Base-by-base conservation (phyloP, 2,888 invertebrate species). In the Tolmerus cingulatus region DNA sequence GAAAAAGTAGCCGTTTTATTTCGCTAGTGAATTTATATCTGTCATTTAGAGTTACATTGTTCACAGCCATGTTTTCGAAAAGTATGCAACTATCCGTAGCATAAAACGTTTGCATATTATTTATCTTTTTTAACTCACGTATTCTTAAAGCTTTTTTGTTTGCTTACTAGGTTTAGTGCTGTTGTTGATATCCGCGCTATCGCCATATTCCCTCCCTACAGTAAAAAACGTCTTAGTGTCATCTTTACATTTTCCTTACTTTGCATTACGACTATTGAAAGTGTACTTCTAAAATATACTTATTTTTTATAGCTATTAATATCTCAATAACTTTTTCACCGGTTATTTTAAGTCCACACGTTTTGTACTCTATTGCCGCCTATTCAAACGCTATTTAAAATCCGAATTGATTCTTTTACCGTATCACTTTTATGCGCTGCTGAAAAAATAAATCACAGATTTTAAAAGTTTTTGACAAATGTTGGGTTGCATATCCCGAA, bases 341-440 rank as follows among this genome's bases (percentile, higher is more conserved):
- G 85, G 85, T 74, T 74, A 85, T 30, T 27, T 37, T 74, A 74
- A 74, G 74, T 74, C 34, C 82, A 82, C 82, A 82, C 57, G 37
- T 43, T 85, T 85, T 85, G 85, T 85, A 85, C 85, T 85, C 85
- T 85, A 85, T 74, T 85, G 23, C 85, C 40, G 74, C 74, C 85
- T 74, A 74, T 16, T 43, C 74, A 74, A 74, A 74, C 27, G 16
- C 74, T 74, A 85, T 85, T 85, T 85, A 74, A 85, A 74, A 85
- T 74, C 74, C 30, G 85, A 85, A 85, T 34, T 46, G 46, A 74
- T 84, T 84, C 40, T 84, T 66, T 66, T 74, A 40, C 23, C 23
- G 23, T 85, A 74, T 43, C 27, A 30, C 9, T 55, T 12, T 16
- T 40, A 40, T 78, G 30, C 16, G 30, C 37, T 79, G 27, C 43